phyloP scores from a whole-genome alignment of 2,797 vertebrate species.

The Myotis findleyi region DNA sequence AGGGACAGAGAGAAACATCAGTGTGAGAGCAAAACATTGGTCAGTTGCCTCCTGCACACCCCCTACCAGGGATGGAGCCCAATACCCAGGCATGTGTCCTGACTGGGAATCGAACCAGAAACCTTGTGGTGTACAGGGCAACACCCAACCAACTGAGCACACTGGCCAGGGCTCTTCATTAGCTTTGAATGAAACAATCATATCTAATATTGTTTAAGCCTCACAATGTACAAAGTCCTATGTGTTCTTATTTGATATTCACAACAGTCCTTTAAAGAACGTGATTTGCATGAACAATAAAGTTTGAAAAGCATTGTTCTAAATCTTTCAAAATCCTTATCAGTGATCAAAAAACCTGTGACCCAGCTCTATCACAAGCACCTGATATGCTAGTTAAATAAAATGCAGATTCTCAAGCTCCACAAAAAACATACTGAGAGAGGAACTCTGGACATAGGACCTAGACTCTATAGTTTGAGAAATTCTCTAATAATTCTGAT shows the following conservation, averaged over 20 bases:
- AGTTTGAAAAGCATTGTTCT: not conserved
- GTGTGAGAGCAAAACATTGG: no score
- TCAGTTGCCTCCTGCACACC: no score
- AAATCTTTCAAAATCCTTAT: not conserved
- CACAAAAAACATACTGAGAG: not conserved
- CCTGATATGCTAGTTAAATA: not conserved
- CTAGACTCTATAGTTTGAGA: not conserved
- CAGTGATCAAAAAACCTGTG: not conserved
- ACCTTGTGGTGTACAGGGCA: no score
- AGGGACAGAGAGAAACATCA: no score
- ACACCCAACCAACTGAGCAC: no score
- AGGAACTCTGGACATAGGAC: not conserved
- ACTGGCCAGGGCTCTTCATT: not conserved
- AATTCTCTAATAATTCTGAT: not conserved
- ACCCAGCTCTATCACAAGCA: no score
- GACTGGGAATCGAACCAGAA: no score
- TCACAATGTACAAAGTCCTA: not conserved
- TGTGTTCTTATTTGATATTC: not conserved
- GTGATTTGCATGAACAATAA: not conserved
- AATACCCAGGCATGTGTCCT: no score
- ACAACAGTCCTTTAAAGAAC: not conserved
- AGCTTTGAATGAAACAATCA: not conserved
- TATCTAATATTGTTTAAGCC: not conserved
- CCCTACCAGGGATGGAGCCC: no score
- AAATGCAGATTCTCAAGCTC: not conserved